A percentile compares a stretch with the other conserved stretches of the same genome.
phyloP scores from a whole-genome alignment of 2,113 vertebrate genomes.

The Solea solea region DNA sequence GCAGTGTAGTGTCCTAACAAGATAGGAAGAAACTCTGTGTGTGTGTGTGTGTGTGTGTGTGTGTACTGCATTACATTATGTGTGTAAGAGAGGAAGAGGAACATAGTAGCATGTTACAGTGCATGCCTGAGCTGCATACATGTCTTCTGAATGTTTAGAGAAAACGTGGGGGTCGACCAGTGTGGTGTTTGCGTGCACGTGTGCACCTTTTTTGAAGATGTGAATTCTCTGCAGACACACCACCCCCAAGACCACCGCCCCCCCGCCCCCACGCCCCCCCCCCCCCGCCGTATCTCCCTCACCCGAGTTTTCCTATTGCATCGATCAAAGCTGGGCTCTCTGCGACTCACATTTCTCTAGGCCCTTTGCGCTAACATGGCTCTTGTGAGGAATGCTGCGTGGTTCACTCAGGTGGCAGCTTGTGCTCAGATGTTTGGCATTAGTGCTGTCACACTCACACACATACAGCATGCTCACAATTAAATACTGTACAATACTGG shows the following conservation, averaged over 20 bases:
- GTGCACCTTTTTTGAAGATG: constrained; percentile 50
- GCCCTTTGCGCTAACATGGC: constrained; percentile 14
- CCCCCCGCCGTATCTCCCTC: constrained; percentile 36
- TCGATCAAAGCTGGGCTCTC: constrained; percentile 52
- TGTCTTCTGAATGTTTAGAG: constrained; percentile 43
- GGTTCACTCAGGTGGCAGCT: constrained; percentile 59
- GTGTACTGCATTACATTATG: not conserved
- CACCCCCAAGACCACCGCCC: too few relatives aligned
- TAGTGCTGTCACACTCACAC: constrained; percentile 14
- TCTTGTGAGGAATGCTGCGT: constrained; percentile 52
- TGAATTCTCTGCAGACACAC: constrained; percentile 18
- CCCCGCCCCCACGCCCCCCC: not conserved
- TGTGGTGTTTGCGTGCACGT: constrained; percentile 5
- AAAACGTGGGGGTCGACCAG: constrained; percentile 19
- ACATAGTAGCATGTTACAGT: constrained; percentile 35
- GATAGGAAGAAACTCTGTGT: too few relatives aligned
- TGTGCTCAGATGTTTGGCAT: constrained; percentile 39
- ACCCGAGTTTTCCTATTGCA: constrained; percentile 26
- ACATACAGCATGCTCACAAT: not conserved
- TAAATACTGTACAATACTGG: not conserved
- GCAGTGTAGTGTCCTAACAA: too few relatives aligned
- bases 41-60: not conserved
- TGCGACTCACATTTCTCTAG: constrained; percentile 24
- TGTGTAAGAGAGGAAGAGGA: not conserved
- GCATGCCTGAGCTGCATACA: constrained; percentile 37